Base-by-base conservation (phyloP, 1,140 invertebrate species). In the Stegodyphus dumicola region DNA sequence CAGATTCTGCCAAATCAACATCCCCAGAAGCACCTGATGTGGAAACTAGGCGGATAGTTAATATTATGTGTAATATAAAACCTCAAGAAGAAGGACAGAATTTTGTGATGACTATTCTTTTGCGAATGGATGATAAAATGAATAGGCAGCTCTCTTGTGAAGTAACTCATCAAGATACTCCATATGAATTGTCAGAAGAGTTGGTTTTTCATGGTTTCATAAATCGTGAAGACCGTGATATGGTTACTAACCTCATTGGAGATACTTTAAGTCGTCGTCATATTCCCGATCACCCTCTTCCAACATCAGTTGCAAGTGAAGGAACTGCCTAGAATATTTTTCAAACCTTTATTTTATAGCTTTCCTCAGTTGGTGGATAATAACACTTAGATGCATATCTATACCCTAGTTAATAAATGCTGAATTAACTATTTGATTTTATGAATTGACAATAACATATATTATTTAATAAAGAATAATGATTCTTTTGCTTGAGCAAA, bases 61-160 rank as follows among this genome's bases (percentile, higher is more conserved):
- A 96, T 91, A 97, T 98, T 94, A 97, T 97, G 95, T 97, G 96
- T 92, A 95, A 95, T 90, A 94, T 97, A 87, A 96, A 96, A 91
- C 93, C 95, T 88, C 94, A 93, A 89, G 94, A 95, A 76, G 86
- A 88, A 73, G 84, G 71, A 6, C 64, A 87, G 18, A 86, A 85
- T 54, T 84, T 67, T 71, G 67, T 85, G 15, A 96, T 97, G 95
- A 97, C 96, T 89, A 95, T 98, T 92, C 93, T 98, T 87, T 92
- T 99, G 88, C 94, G 97, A 90, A 97, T 99, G 96, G 98, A 99
- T 92, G 98, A 99, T 92, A 98, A 98, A 91, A 99, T 99, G 96
- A 99, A 99, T 93, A 93, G 98, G 74, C 97, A 99, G 92, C 93
- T 99, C 89, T 98, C 96, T 86, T 98, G 97, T 93, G 94, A 95